Evolutionary conservation across 2,797 vertebrate species (phyloP), one percentile per base, ranked within the genome.

Genomic region (Mastacembelus armatus): DNA sequence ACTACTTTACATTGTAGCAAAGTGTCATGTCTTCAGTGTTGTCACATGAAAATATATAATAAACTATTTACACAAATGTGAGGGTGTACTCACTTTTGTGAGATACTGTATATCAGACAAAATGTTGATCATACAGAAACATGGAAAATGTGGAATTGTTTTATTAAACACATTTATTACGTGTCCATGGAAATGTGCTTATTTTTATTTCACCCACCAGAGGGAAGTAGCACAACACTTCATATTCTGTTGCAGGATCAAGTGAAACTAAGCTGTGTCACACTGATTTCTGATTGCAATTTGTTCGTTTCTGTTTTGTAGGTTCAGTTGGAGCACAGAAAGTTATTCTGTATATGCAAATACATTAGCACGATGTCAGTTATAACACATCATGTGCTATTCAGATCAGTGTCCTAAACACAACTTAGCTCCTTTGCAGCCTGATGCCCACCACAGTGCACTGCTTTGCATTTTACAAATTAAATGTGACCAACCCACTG

Each of bases 201-300:
- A n/a, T n/a, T 50, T 44, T 4, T 18, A 7, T 27, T 6, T n/a
- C 4, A 22, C n/a, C 81, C 89, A 83, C 77, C 40, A 89, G 87
- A 66, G 64, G 55, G 80, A 77, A 83, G 78, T 68, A 76, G 80
- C 35, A 40, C 29, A 63, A 27, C 50, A 78, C 21, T 62, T 62
- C 2, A 43, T 18, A 21, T 56, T 14, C 30, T 60, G 3, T n/a
- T 22, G 24, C 8, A 11, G 29, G n/a, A 8, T 12, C 1, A 3
- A 14, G 0, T 6, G 6, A 47, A 19, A 57, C 30, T 0, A 22
- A 21, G 4, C 39, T 49, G 4, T 43, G 1, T 44, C 22, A 49
- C 26, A 18, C 0, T 14, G 1, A 27, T 24, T 38, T 52, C 61
- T 40, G 14, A 35, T 44, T 27, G 27, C 7, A 45, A n/a, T 3